Conservation (phyloP, 2,888 invertebrate genomes). For the Hetaerina titia region DNA sequence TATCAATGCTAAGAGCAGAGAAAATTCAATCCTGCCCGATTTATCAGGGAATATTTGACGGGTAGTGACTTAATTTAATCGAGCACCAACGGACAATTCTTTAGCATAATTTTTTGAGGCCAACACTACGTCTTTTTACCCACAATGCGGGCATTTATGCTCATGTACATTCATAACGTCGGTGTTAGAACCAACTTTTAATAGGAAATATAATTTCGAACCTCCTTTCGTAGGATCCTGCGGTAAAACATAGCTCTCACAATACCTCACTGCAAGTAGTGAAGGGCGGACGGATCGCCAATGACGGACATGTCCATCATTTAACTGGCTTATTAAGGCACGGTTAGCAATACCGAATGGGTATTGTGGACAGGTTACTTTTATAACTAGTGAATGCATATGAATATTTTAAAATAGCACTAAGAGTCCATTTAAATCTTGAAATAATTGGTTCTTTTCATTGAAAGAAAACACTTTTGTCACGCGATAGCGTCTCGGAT, state of each 20-base stretch:
- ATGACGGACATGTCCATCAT: neutral
- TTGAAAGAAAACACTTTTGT: neutral
- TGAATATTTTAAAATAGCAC: neutral
- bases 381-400: neutral
- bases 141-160: no score
- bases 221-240: neutral
- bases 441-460: neutral
- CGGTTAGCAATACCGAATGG: neutral
- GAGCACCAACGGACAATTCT: no score
- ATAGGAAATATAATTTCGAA: neutral
- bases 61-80: no score
- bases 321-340: neutral
- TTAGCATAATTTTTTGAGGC: no score
- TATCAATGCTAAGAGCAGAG: no score
- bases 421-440: neutral
- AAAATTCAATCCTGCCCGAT: no score
- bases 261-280: neutral
- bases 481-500: conserved; percentile 8
- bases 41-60: no score
- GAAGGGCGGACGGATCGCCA: neutral
- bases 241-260: neutral
- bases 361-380: neutral
- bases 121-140: no score
- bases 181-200: no score
- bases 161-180: no score